Conservation (phyloP, 2,113 vertebrate genomes). For the Leucoraja erinaceus region DNA sequence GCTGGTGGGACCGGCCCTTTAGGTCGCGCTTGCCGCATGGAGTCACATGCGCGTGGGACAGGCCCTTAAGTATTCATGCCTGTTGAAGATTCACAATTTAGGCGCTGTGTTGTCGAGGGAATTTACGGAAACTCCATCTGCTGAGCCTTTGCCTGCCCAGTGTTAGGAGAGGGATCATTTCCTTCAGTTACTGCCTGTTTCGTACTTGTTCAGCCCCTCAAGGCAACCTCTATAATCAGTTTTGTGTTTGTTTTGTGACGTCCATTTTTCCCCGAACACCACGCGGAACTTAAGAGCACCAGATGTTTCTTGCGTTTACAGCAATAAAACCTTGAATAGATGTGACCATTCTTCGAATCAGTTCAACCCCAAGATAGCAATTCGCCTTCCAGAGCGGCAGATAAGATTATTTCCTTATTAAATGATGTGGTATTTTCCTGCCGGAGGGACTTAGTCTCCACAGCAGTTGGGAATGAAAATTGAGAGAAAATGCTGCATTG, state of each 20-base stretch:
- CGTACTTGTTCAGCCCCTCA: neutral
- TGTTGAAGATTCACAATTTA: neutral
- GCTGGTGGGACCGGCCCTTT: too few species aligned
- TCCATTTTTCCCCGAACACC: constrained; percentile 16
- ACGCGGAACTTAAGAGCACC: neutral
- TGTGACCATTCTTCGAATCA: neutral
- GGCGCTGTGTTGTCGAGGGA: too few species aligned
- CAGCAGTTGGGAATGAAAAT: neutral
- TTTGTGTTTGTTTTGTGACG: neutral
- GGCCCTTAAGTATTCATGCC: too few species aligned
- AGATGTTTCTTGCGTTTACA: constrained; percentile 22
- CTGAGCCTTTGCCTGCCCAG: neutral
- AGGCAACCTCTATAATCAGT: neutral
- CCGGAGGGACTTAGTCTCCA: neutral
- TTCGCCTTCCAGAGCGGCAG: neutral
- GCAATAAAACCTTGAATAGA: neutral
- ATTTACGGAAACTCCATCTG: neutral
- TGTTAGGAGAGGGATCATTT: neutral
- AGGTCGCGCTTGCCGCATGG: too few species aligned
- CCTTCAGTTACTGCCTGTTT: neutral
- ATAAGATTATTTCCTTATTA: neutral
- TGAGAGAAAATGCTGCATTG: neutral
- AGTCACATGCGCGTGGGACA: too few species aligned
- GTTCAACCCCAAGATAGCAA: neutral
- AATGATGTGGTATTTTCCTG: neutral